Base-by-base conservation (phyloP, 2,888 invertebrate species). In the Cantharis rustica region DNA sequence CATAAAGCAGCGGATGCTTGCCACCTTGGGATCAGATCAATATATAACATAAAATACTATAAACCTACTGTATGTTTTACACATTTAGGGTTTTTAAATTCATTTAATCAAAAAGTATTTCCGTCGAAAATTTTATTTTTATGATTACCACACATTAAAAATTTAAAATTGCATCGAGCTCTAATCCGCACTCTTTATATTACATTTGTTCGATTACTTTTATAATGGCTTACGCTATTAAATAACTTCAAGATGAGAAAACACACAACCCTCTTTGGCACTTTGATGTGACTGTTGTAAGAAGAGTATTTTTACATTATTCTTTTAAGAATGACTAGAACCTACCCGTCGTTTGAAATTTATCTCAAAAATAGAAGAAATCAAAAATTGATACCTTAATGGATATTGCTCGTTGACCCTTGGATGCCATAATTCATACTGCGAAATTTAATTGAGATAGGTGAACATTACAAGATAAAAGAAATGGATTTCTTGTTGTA, bases 1-100 rank as follows among this genome's bases (percentile, higher is more conserved):
- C 80, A 82, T 82, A 83, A 83, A 81, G 80, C 79, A 79, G 80
- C 78, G 76, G 80, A 81, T 80, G 80, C 73, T 78, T 80, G 79
- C 79, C 80, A 82, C 77, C 78, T 78, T 74, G 76, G 72, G 75
- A 76, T 73, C 76, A 79, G 79, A 80, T 80, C 81, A 81, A 79
- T 79, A 80, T 76, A 71, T 75, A 75, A 69, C 79, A 76, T 79
- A 80, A 81, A 81, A 80, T 79, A n/a, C 47, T 47, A 81, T 80
- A 80, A 81, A 80, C 76, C 79, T 68, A 73, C 75, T 75, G 79
- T 75, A 80, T 80, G 78, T 79, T 79, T 79, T 80, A 79, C 80
- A 80, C 81, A 80, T 79, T 79, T 73, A 71, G 78, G 73, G 79
- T 73, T 79, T 76, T 75, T 75, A 75, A 78, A 75, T 72, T 72